Conservation (phyloP, 2,797 vertebrate genomes). For the Furcifer pardalis region DNA sequence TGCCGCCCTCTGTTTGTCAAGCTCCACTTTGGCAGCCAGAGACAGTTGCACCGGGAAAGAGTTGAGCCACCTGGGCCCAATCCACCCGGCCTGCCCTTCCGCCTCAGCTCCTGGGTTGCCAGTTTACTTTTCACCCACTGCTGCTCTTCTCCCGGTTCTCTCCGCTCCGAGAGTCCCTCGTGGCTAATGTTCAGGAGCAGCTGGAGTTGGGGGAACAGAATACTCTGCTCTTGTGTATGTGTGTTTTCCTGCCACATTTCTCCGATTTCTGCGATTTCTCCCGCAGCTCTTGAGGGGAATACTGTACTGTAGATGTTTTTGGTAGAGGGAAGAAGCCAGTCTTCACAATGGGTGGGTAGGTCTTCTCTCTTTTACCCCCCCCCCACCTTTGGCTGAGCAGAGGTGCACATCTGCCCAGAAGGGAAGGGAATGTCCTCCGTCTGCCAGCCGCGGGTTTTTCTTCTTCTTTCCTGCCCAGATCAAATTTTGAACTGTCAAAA, state of each 20-base stretch:
- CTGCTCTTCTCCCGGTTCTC: accelerated
- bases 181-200: neutral
- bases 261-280: neutral
- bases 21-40: neutral
- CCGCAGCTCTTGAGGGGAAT: neutral
- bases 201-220: neutral
- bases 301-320: too few relatives aligned
- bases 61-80: neutral
- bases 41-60: neutral
- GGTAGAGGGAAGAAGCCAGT: too few relatives aligned
- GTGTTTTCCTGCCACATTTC: neutral
- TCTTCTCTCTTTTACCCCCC: too few relatives aligned
- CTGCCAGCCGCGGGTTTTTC: too few relatives aligned
- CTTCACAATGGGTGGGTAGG: neutral
- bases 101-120: neutral
- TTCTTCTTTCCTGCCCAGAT: too few relatives aligned
- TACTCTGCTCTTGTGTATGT: accelerated
- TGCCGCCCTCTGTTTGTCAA: neutral
- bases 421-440: too few relatives aligned
- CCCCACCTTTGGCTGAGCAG: too few relatives aligned
- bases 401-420: too few relatives aligned
- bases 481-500: too few relatives aligned
- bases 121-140: accelerated
- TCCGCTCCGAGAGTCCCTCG: neutral
- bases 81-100: neutral